Percentiles rank a stretch among this genome's conserved stretches.
Evolutionary conservation across 2,888 invertebrate species (phyloP).

Genomic region (Aphidoletes aphidimyza): DNA sequence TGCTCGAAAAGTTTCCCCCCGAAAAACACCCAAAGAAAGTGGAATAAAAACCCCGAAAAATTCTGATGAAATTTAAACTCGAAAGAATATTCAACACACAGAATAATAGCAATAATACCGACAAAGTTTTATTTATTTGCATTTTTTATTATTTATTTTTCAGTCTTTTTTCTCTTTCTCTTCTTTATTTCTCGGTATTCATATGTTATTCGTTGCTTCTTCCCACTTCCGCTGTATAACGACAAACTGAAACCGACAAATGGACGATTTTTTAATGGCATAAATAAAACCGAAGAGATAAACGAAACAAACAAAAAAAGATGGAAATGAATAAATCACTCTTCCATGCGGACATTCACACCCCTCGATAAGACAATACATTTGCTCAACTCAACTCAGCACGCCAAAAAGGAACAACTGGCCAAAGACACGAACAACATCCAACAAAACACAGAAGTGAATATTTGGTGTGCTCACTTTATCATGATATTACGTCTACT

Average conservation of each 20-base stretch:
- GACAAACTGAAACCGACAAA: background rate
- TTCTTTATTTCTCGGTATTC: background rate
- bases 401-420: background rate
- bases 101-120: conserved; percentile 12
- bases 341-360: background rate
- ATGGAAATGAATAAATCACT: conserved; percentile 38
- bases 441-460: background rate
- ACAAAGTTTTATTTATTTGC: conserved; percentile 31
- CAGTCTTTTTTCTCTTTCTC: background rate
- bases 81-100: background rate
- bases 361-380: background rate
- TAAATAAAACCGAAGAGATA: background rate
- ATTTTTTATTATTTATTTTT: background rate
- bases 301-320: too few relatives aligned
- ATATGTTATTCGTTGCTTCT: too few relatives aligned
- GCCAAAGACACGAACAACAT: background rate
- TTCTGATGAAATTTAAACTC: conserved; percentile 38
- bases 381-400: background rate
- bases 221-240: background rate
- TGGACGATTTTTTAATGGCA: conserved; percentile 47
- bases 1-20: background rate
- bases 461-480: background rate
- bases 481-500: background rate
- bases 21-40: background rate
- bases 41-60: background rate